These are phyloP conservation scores for Deilephila elpenor DNA, from an alignment of 2,888 invertebrate genomes.

Conservation along the genomic window DNA sequence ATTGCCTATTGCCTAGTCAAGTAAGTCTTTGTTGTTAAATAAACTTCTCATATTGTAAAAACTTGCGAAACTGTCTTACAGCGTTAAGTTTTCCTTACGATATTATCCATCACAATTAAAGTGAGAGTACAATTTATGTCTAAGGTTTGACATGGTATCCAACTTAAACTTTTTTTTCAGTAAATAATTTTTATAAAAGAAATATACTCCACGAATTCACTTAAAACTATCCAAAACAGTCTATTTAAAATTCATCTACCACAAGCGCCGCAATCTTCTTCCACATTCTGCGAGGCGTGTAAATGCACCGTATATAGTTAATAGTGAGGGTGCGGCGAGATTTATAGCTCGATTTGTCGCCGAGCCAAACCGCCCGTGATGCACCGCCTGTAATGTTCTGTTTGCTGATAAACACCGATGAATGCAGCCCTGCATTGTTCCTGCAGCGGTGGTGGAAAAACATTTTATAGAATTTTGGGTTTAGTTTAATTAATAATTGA, in stretches of 20 bases:
- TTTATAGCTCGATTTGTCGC: conserved; percentile 50
- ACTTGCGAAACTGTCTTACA: no score
- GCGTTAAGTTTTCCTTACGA: no score
- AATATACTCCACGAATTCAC: no score
- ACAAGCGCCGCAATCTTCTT: neutral
- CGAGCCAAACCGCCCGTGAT: conserved; percentile 47
- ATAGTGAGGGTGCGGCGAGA: conserved; percentile 30
- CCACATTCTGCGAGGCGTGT: conserved; percentile 8
- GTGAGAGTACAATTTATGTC: no score
- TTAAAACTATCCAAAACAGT: no score
- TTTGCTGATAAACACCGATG: conserved; percentile 26
- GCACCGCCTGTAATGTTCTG: conserved; percentile 29
- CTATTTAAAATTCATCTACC: neutral
- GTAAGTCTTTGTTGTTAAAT: no score
- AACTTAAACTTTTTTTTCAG: no score
- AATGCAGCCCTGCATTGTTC: conserved; percentile 25
- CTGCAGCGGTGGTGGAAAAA: neutral
- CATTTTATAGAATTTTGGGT: neutral
- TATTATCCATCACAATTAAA: no score
- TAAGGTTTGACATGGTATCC: no score
- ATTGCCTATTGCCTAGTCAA: no score
- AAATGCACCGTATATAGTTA: conserved; percentile 26
- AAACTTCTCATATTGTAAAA: no score
- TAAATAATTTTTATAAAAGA: no score
- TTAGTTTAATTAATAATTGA: neutral